Base-by-base conservation (phyloP, 2,113 vertebrate genomes). In the Lagopus muta region DNA sequence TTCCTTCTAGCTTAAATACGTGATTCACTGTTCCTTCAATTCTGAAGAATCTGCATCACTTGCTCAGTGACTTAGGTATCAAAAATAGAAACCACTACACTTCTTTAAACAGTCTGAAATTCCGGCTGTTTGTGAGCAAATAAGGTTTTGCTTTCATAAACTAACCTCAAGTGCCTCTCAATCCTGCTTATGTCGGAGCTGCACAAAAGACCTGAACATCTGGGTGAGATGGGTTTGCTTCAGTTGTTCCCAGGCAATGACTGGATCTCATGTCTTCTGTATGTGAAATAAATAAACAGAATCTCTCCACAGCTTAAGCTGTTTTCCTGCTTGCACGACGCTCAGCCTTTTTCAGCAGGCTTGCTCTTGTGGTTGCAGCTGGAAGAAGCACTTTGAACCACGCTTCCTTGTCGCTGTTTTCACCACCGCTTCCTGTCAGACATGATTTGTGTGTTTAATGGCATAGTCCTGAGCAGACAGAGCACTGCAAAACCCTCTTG, bases 21-120 rank as follows among this genome's bases (percentile, higher is more conserved):
- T 64, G 71, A 75, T 84, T 91, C 66, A 11, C n/a, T 76, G 32
- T 87, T 93, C 84, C 89, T 69, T 89, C 89, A 57, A 13, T 89
- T 89, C 91, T 93, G 73, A 94, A 93, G 70, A 73, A 60, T 69
- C 58, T 89, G 54, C 67, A 74, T 85, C 45, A 11, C 67, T 89
- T 87, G 61, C 24, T 61, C 78, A 89, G 73, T 69, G 24, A 57
- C 64, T 84, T 57, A 2, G 28, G 16, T 55, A 50, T 75, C 70
- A 90, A 72, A 92, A 95, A 67, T 30, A 86, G 88, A 95, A 90
- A n/a, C 80, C 72, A 77, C 82, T 77, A n/a, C 20, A 8, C 65
- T 88, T 91, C 61, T 84, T 42, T 66, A 55, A 78, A 89, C 30
- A 32, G 77, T 32, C 83, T 87, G 62, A 60, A 79, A 0, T 82